Conservation (phyloP, 2,888 invertebrate species). For the Oscheius sp. region DNA sequence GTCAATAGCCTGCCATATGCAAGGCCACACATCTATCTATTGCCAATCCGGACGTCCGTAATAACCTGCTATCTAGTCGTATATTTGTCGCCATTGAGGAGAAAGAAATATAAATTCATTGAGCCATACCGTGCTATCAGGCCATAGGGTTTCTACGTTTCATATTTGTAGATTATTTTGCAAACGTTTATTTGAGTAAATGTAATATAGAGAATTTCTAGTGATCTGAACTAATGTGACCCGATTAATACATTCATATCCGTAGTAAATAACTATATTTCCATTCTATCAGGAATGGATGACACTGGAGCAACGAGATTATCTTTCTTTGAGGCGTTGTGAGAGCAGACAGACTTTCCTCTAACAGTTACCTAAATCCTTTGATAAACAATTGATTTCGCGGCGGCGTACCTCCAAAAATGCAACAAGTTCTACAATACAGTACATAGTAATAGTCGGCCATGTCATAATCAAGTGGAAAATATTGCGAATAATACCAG, state of each 20-base stretch:
- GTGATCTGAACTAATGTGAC: neutral
- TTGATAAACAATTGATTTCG: neutral
- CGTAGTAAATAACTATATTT: constrained; percentile 35
- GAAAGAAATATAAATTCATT: too few species aligned
- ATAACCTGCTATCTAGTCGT: too few species aligned
- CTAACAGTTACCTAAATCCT: constrained; percentile 55
- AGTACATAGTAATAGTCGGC: constrained; percentile 63
- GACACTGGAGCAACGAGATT: constrained; percentile 54
- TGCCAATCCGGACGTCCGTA: too few species aligned
- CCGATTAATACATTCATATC: neutral
- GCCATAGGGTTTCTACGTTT: neutral
- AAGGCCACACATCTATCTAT: too few species aligned
- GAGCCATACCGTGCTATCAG: too few species aligned
- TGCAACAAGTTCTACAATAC: constrained; percentile 59
- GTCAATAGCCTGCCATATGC: too few species aligned
- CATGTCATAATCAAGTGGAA: constrained; percentile 61
- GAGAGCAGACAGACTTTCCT: constrained; percentile 64
- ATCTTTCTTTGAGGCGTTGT: constrained; percentile 65
- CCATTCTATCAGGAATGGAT: constrained; percentile 52
- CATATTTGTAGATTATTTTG: neutral
- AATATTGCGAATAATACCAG: constrained; percentile 60
- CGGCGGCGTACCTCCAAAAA: constrained; percentile 60
- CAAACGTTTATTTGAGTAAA: neutral
- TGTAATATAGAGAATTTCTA: too few species aligned
- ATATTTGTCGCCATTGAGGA: too few species aligned